These are phyloP conservation scores for Paramormyrops hopkinsi DNA, from an alignment of 2,797 vertebrate genomes.

Conservation along the genomic window DNA sequence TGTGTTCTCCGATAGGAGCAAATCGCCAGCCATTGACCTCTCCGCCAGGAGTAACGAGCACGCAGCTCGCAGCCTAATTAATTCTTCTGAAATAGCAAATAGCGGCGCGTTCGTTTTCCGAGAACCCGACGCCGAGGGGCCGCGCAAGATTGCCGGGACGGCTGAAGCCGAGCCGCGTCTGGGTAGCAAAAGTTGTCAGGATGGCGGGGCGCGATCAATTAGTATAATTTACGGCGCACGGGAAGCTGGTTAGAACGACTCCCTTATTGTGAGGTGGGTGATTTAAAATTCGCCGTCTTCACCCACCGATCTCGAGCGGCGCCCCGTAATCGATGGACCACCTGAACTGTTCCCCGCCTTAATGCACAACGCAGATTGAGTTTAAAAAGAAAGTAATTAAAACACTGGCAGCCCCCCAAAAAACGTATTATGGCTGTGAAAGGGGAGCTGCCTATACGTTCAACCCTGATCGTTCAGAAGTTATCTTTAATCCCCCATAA, in stretches of 20 bases:
- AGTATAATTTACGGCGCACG: conserved; percentile 87
- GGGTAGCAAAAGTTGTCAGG: conserved; percentile 34
- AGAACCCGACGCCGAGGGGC: conserved; percentile 20
- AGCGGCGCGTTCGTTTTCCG: conserved; percentile 22
- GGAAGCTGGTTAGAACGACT: conserved; percentile 84
- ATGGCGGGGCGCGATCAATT: conserved; percentile 63
- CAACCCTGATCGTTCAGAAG: conserved; percentile 62
- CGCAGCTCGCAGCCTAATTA: conserved; percentile 22
- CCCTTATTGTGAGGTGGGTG: conserved; percentile 80
- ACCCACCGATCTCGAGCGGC: conserved; percentile 57
- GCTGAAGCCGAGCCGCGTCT: conserved; percentile 27
- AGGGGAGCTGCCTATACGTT: conserved; percentile 64
- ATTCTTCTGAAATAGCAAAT: conserved; percentile 28
- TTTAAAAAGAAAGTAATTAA: conserved; percentile 87
- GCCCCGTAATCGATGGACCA: conserved; percentile 65
- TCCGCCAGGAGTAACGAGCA: conserved; percentile 19
- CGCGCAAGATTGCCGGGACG: conserved; percentile 30
- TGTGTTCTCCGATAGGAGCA: conserved; percentile 11
- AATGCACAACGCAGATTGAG: conserved; percentile 77
- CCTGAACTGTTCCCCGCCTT: conserved; percentile 57
- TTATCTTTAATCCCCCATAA: conserved; percentile 73
- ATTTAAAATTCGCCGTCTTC: conserved; percentile 68
- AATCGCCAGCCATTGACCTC: conserved; percentile 18
- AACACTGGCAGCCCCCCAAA: conserved; percentile 66
- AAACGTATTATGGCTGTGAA: conserved; percentile 69